phyloP scores from a whole-genome alignment of 2,888 invertebrate species.

The Adineta ricciae region DNA sequence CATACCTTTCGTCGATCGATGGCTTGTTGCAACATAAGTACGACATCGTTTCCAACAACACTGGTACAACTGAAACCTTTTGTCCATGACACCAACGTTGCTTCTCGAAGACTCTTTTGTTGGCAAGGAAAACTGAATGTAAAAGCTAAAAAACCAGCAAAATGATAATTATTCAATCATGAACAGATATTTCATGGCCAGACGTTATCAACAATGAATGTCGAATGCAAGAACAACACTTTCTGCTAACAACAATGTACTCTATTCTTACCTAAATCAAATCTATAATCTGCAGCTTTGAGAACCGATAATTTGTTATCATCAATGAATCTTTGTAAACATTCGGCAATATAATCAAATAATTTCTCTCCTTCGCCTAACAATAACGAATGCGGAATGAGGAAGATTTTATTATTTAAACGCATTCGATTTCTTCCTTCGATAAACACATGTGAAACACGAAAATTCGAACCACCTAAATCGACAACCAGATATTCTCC shows the following conservation, averaged over 20 bases:
- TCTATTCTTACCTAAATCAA: not conserved
- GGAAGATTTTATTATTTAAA: slow-evolving; percentile 17
- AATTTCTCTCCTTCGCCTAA: slow-evolving; percentile 5
- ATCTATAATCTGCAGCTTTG: not conserved
- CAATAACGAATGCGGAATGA: slow-evolving; percentile 1
- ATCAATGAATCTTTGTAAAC: slow-evolving; percentile 12
- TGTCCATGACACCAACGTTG: slow-evolving; percentile 81
- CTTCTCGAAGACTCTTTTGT: slow-evolving; percentile 75
- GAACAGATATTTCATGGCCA: no score
- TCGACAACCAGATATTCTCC: slow-evolving; percentile 92
- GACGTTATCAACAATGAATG: no score
- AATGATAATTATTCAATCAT: no score
- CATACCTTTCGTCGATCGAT: slow-evolving; percentile 53
- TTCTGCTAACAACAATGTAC: no score
- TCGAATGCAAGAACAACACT: no score
- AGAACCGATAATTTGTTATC: not conserved
- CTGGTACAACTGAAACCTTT: slow-evolving; percentile 88
- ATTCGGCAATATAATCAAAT: slow-evolving; percentile 21
- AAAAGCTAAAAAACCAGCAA: slow-evolving; percentile 64
- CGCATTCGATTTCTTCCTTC: not conserved
- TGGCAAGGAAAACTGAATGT: slow-evolving; percentile 91
- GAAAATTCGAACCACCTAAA: slow-evolving; percentile 92
- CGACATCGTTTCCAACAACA: slow-evolving; percentile 80
- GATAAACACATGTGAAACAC: slow-evolving; percentile 56
- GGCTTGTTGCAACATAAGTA: slow-evolving; percentile 75